Conservation (phyloP, 1,140 invertebrate species). For the Teleopsis dalmanni region DNA sequence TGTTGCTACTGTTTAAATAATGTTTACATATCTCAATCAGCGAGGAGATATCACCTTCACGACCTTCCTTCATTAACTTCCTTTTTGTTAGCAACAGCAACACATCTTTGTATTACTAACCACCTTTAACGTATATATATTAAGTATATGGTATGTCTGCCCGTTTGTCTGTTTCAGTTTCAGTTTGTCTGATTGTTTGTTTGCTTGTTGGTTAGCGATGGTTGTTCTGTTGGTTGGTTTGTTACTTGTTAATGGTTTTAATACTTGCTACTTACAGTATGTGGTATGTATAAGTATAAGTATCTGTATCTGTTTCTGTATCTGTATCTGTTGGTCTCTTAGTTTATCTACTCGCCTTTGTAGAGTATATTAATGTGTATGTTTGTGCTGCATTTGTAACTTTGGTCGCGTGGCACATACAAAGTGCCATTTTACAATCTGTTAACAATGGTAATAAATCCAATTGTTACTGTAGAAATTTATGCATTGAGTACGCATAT, state of each 20-base stretch:
- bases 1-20: slow-evolving; percentile 14
- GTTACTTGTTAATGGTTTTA: neutral
- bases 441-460: slow-evolving; percentile 18
- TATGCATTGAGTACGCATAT: slow-evolving; percentile 10
- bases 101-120: too few species aligned
- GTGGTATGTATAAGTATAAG: neutral
- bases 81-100: too few species aligned
- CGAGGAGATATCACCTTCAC: slow-evolving; percentile 11
- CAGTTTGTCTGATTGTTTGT: too few species aligned
- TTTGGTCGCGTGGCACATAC: slow-evolving; percentile 9
- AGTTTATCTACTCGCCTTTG: too few species aligned
- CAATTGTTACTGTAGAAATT: slow-evolving; percentile 15
- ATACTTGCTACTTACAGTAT: slow-evolving; percentile 1
- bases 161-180: too few species aligned
- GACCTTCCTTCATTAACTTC: too few species aligned
- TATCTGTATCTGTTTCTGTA: neutral
- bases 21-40: slow-evolving; percentile 17
- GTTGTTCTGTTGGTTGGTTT: neutral
- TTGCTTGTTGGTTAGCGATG: neutral
- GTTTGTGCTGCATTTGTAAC: slow-evolving; percentile 6
- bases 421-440: slow-evolving; percentile 15
- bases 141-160: neutral
- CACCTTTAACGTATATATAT: too few species aligned
- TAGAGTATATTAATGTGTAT: too few species aligned
- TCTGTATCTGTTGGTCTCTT: slow-evolving; percentile 9